phyloP scores from a whole-genome alignment of 2,888 invertebrate genomes.

The Dynastes hyllus region DNA sequence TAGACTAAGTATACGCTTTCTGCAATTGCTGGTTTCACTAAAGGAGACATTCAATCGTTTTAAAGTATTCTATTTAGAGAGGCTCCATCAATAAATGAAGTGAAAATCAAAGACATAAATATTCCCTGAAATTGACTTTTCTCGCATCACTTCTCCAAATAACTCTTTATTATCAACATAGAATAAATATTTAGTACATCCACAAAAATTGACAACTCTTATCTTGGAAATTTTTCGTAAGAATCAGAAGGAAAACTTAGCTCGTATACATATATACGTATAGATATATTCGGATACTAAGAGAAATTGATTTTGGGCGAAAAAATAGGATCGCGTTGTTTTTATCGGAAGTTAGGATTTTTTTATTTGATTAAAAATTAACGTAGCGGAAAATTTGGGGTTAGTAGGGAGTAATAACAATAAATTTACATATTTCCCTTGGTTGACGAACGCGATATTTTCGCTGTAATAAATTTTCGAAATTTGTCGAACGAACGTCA shows the following conservation, averaged over 20 bases:
- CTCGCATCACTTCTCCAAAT: background rate
- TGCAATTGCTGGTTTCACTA: no score
- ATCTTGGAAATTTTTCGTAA: no score
- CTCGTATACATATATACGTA: background rate
- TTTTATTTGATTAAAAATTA: slow-evolving; percentile 50
- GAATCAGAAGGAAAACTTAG: background rate
- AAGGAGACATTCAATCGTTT: no score
- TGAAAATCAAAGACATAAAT: no score
- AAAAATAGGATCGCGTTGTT: slow-evolving; percentile 31
- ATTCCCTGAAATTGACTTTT: background rate
- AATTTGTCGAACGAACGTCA: slow-evolving; percentile 17
- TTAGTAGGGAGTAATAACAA: slow-evolving; percentile 46
- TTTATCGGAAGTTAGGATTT: slow-evolving; percentile 37
- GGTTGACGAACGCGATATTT: slow-evolving; percentile 38
- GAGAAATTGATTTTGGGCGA: slow-evolving; percentile 22
- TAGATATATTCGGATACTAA: slow-evolving; percentile 17
- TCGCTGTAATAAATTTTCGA: slow-evolving; percentile 24
- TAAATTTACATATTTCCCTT: slow-evolving; percentile 50
- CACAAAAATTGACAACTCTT: no score
- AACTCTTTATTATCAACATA: background rate
- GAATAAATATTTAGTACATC: no score
- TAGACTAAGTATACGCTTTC: no score
- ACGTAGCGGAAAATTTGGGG: slow-evolving; percentile 49
- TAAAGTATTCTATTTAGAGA: no score
- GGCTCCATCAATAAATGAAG: no score